A percentile compares a stretch with the other conserved stretches of the same genome.
These are phyloP conservation scores for Vireo altiloquus DNA, from an alignment of 2,113 vertebrate species.

Conservation along the genomic window DNA sequence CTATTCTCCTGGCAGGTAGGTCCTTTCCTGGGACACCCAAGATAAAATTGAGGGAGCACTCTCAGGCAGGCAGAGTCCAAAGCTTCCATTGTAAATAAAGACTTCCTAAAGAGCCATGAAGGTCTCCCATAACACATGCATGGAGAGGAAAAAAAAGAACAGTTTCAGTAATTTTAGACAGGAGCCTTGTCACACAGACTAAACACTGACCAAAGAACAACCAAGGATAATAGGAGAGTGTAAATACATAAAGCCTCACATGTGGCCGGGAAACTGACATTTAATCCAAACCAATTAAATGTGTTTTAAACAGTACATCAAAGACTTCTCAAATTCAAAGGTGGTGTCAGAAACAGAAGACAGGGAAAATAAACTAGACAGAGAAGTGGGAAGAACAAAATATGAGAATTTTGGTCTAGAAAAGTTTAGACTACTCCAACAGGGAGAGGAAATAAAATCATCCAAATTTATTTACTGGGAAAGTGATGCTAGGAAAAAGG, in stretches of 20 bases:
- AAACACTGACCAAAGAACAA: neutral
- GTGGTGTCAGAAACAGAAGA: neutral
- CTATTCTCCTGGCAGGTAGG: neutral
- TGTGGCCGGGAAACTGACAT: neutral
- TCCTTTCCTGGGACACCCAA: neutral
- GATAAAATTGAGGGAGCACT: neutral
- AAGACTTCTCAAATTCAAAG: constrained; percentile 15
- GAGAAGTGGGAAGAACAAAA: neutral
- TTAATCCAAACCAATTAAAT: constrained; percentile 2
- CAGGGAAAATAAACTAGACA: neutral
- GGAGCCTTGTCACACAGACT: neutral
- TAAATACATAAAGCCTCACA: neutral
- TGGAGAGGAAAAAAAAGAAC: neutral
- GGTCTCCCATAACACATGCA: neutral
- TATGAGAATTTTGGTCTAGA: neutral
- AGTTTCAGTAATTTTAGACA: neutral
- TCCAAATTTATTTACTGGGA: neutral
- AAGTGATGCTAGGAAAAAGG: neutral
- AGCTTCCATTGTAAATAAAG: neutral
- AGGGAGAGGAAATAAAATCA: neutral
- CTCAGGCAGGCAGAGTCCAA: neutral
- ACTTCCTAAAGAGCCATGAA: neutral
- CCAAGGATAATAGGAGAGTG: neutral
- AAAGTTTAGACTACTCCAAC: neutral
- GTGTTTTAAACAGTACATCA: neutral